Conservation (phyloP, 1,140 invertebrate genomes). For the Pomacea maculata region DNA sequence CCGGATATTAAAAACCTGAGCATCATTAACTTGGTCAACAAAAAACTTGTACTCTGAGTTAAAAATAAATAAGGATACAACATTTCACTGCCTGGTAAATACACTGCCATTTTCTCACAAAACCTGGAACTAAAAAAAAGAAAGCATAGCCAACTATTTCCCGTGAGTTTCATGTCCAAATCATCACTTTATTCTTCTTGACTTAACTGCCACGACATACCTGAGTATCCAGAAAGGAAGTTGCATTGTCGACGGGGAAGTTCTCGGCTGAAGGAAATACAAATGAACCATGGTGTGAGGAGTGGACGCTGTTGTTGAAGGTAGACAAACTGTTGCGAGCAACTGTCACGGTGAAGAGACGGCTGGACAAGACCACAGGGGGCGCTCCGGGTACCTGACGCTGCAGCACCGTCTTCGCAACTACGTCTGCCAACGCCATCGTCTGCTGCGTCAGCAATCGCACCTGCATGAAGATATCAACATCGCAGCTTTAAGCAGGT, state of each 20-base stretch:
- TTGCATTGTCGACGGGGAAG: constrained; percentile 20
- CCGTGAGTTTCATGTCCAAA: no score
- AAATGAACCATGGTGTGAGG: constrained; percentile 31
- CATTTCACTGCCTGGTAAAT: no score
- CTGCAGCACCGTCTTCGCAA: constrained; percentile 42
- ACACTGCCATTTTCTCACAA: no score
- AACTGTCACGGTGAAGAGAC: constrained; percentile 39
- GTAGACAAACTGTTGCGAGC: constrained; percentile 30
- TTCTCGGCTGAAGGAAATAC: constrained; percentile 36
- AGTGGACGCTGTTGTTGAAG: constrained; percentile 39
- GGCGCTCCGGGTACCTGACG: constrained; percentile 41
- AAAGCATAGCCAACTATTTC: no score
- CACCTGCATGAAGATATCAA: constrained; percentile 22
- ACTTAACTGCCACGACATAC: constrained; percentile 22
- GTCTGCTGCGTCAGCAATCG: constrained; percentile 37
- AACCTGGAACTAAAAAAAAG: no score
- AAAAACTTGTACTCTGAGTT: no score
- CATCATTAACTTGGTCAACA: no score
- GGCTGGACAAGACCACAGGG: constrained; percentile 33
- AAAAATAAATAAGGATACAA: no score
- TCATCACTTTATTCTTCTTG: not conserved
- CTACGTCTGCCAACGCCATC: constrained; percentile 35
- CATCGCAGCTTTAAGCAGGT: no score
- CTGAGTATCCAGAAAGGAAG: constrained; percentile 43
- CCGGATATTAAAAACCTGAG: no score